Base-by-base conservation (phyloP, 2,113 vertebrate species). In the Athene cunicularia region DNA sequence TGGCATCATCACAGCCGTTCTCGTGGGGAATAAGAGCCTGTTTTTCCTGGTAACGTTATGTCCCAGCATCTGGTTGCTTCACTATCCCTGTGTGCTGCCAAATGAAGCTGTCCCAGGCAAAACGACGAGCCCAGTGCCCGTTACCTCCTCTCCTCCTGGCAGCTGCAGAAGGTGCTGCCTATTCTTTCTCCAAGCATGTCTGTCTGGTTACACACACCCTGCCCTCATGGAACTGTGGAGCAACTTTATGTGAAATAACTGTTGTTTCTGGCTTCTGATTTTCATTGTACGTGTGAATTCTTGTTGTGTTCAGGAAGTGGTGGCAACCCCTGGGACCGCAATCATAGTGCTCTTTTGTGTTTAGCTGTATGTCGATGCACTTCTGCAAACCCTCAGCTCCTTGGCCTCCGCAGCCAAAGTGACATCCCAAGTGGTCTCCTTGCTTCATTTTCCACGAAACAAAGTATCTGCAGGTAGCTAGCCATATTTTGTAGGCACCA, bases 201-300 rank as follows among this genome's bases (percentile, higher is more conserved):
- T n/a, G 23, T 47, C 95, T 86, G 79, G 62, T 88, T 79, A 76
- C 77, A 32, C 66, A 37, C 49, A 86, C 80, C 70, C 89, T 17
- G 43, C 47, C 24, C 66, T 82, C 90, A 14, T 20, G 79, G 79
- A 67, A 90, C 32, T n/a, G 67, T 67, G 81, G 82, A 96, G 55
- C 67, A 88, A 83, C 75, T 95, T 58, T 18, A 43, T 86, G 85
- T 85, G 66, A 91, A 89, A 49, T 85, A 79, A 66, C 88, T 91
- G 91, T 49, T 95, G 56, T 93, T 93, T 90, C 93, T 95, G 95
- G 90, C 77, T 93, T 85, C 87, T 94, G 90, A 94, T 94, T 90
- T 73, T 85, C 62, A 41, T 9, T 55, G 73, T 94, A 63, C 6
- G 62, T 96, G 93, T 92, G 87, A 94, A 91, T 88, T 67, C 77